phyloP scores from a whole-genome alignment of 2,797 vertebrate genomes.

The Bovichtus diacanthus region DNA sequence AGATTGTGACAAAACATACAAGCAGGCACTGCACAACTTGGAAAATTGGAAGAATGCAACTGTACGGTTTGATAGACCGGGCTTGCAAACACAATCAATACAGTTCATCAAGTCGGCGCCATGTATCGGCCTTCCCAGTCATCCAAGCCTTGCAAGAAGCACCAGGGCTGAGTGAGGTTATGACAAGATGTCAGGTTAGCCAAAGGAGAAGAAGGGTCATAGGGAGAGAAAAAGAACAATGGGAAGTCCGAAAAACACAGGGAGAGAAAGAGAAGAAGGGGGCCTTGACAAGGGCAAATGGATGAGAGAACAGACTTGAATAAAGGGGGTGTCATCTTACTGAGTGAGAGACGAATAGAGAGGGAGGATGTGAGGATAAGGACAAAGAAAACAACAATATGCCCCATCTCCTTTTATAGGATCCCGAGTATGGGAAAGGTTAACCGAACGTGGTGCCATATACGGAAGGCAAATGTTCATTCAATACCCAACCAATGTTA shows the following conservation, averaged over 20 bases:
- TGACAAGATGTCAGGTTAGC: slow-evolving; percentile 22
- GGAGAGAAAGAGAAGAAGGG: slow-evolving; percentile 10
- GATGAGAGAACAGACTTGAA: slow-evolving; percentile 42
- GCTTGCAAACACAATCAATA: slow-evolving; percentile 49
- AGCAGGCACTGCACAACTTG: not conserved
- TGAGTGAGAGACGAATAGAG: slow-evolving; percentile 27
- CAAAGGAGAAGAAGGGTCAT: slow-evolving; percentile 22
- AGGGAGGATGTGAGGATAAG: slow-evolving; percentile 45
- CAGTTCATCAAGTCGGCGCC: slow-evolving; percentile 47
- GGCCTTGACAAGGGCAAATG: slow-evolving; percentile 43
- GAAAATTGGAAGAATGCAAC: slow-evolving; percentile 5
- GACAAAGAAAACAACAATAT: slow-evolving; percentile 51
- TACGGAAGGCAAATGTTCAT: slow-evolving; percentile 49
- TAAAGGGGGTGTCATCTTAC: slow-evolving; percentile 33
- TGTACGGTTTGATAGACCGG: slow-evolving; percentile 2
- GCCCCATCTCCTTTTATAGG: slow-evolving; percentile 49
- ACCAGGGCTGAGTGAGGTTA: not conserved
- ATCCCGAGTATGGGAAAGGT: slow-evolving; percentile 51
- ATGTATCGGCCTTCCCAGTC: slow-evolving; percentile 24
- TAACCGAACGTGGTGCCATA: slow-evolving; percentile 41
- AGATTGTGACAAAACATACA: not conserved
- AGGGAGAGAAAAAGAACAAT: slow-evolving; percentile 8
- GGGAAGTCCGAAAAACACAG: not conserved
- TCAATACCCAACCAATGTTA: slow-evolving; percentile 67
- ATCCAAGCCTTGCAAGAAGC: slow-evolving; percentile 41